Evolutionary conservation across 2,113 vertebrate species (phyloP).

Genomic region (Cinclus cinclus): DNA sequence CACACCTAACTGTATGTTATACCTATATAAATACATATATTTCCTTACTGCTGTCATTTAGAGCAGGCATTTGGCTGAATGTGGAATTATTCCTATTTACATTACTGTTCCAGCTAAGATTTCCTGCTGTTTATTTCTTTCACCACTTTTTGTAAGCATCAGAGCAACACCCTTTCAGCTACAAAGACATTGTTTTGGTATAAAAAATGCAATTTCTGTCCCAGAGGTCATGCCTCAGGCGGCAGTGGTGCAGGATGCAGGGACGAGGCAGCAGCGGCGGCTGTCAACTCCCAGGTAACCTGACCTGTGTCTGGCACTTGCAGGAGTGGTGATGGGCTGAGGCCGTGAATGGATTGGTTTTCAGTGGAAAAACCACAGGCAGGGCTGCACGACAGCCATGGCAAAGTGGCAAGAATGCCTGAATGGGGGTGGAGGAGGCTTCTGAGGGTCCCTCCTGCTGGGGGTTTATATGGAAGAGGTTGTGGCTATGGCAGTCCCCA

Average conservation of each 20-base stretch:
- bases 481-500: rapidly evolving
- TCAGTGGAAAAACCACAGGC: rapidly evolving
- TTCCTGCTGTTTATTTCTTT: neutral
- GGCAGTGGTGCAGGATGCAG: rapidly evolving
- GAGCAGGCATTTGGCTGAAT: neutral
- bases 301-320: rapidly evolving
- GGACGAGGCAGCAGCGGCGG: neutral
- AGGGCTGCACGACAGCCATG: rapidly evolving
- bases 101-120: neutral
- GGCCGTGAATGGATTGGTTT: neutral
- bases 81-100: neutral
- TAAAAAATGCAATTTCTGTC: neutral
- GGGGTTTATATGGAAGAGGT: neutral
- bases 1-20: neutral
- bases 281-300: neutral
- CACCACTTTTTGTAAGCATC: neutral
- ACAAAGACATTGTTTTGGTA: rapidly evolving
- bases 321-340: rapidly evolving
- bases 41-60: neutral
- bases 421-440: neutral
- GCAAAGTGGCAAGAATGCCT: neutral
- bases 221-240: neutral
- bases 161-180: neutral
- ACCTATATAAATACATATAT: neutral
- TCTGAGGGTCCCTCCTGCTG: neutral